These are phyloP conservation scores for Syrrhaptes paradoxus DNA, from an alignment of 2,113 vertebrate genomes.

Conservation along the genomic window DNA sequence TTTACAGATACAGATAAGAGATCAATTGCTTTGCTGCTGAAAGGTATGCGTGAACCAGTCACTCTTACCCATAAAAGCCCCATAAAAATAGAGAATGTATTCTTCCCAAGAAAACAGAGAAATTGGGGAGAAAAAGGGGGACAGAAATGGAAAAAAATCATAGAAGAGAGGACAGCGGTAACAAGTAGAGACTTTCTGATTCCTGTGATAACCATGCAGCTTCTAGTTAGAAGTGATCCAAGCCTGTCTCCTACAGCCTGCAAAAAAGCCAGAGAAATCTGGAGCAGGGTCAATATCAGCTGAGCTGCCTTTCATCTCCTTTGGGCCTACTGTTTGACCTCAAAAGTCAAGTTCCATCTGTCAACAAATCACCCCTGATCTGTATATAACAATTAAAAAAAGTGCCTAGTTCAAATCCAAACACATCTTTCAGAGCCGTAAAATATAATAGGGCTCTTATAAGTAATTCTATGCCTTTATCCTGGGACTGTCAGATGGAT, in stretches of 20 bases:
- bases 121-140: not conserved
- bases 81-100: not conserved
- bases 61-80: not conserved
- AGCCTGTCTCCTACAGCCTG: not conserved
- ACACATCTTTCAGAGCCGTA: not conserved
- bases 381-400: not conserved
- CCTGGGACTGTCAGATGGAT: not conserved
- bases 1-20: not conserved
- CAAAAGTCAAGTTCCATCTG: not conserved
- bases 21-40: not conserved
- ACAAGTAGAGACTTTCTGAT: not conserved
- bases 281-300: not conserved
- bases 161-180: not conserved
- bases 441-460: not conserved
- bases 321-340: not conserved
- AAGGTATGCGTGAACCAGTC: not conserved
- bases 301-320: not conserved
- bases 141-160: not conserved
- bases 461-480: not conserved
- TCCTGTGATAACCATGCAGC: not conserved
- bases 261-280: not conserved
- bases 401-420: not conserved
- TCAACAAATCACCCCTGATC: not conserved
- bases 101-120: not conserved
- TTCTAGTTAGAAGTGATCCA: not conserved